Evolutionary conservation across 2,797 vertebrate genomes (phyloP), one percentile per base, ranked within the genome.

Genomic region (Protosalanx chinensis): DNA sequence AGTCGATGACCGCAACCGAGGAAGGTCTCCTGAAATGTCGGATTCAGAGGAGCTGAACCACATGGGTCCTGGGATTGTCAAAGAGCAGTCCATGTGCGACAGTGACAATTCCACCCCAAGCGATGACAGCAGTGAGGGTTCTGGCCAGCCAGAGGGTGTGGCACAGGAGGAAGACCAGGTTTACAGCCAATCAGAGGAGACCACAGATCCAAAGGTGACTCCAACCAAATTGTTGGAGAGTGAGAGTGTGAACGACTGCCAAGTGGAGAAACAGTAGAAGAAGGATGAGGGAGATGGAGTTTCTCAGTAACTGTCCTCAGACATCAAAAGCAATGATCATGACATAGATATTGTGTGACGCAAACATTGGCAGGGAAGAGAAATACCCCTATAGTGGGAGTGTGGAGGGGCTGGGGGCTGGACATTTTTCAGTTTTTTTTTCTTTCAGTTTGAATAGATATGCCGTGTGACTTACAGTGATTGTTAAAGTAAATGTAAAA

Each of bases 11-110:
- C 23, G 4, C 49, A 6, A 16, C 56, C 41, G 41, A 8, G 41
- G 41, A 46, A 0, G 4, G 0, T 29, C 62, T 1, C 18, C 32
- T 2, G 78, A 81, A 67, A 82, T 76, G 0, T 92, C 91, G 0
- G 87, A 93, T 74, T 90, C 90, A 0, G 92, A 84, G 0, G 87
- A 78, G 68, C 84, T 80, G 23, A 88, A 90, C 80, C 88, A 84
- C 59, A 84, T 66, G 1, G 84, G 87, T 27, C 72, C 70, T 53
- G 77, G 85, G 62, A 87, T 90, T 0, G 88, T 88, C 1, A 82
- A 86, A 7, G 82, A 87, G 18, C 82, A 76, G 83, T 92, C 91
- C 0, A 61, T 80, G 30, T 90, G 87, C 5, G 77, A 77, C 67
- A 60, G 75, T 1, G 89, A 88, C 15, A 72, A 59, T 74, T 20